These are phyloP conservation scores for Leptopilina boulardi DNA, from an alignment of 1,140 invertebrate genomes.

Conservation along the genomic window DNA sequence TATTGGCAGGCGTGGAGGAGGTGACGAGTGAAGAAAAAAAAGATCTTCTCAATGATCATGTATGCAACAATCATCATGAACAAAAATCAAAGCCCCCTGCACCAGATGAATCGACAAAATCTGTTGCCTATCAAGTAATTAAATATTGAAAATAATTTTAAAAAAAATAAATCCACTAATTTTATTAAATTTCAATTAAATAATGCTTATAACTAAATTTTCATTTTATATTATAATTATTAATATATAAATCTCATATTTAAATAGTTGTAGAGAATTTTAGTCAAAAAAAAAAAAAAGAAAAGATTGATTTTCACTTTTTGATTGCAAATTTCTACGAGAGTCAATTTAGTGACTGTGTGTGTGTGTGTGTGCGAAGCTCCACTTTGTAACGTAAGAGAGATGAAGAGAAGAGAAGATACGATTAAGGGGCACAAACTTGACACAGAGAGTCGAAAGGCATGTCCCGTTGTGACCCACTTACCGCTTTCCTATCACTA, in stretches of 20 bases:
- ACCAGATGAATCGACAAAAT: background rate
- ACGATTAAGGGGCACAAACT: conserved; percentile 54
- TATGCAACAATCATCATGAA: conserved; percentile 50
- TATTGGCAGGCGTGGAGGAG: conserved; percentile 72
- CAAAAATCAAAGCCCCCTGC: background rate
- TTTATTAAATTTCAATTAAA: background rate
- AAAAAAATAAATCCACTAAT: background rate
- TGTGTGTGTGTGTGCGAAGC: too few species aligned
- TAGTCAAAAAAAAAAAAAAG: background rate
- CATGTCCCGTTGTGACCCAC: conserved; percentile 74
- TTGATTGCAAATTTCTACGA: conserved; percentile 47
- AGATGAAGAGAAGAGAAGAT: conserved; percentile 39
- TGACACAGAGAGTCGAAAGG: conserved; percentile 68
- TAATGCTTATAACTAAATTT: too few species aligned
- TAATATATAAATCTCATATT: background rate
- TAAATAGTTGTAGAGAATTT: too few species aligned
- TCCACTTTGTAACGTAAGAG: conserved; percentile 22
- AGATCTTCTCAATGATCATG: conserved; percentile 57
- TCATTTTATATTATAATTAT: too few species aligned
- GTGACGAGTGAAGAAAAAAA: conserved; percentile 62
- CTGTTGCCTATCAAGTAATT: background rate
- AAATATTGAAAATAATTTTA: background rate
- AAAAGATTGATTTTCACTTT: background rate
- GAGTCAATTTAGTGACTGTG: conserved; percentile 35
- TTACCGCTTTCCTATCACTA: conserved; percentile 67